A percentile compares a stretch with the other conserved stretches of the same genome.
These are phyloP conservation scores for Zootermopsis nevadensis DNA, from an alignment of 2,888 invertebrate species.

Conservation along the genomic window DNA sequence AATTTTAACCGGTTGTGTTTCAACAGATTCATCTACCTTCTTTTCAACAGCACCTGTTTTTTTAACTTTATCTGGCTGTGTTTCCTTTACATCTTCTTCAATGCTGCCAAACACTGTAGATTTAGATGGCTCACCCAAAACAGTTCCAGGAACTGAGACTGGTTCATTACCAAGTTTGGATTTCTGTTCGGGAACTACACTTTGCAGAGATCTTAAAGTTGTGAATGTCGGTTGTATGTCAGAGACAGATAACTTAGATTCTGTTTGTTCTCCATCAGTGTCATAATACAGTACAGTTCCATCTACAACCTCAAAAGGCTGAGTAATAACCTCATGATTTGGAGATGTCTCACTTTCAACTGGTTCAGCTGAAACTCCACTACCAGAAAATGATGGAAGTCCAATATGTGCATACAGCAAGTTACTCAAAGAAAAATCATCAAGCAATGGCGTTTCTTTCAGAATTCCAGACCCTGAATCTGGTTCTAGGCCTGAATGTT, in stretches of 20 bases:
- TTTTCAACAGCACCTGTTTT: not conserved
- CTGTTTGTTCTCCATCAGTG: conserved; percentile 24
- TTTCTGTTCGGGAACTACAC: not conserved
- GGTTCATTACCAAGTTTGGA: not conserved
- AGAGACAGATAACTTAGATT: not conserved
- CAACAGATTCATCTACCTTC: not conserved
- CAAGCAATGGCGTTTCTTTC: not conserved
- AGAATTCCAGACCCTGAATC: not conserved
- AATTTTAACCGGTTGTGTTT: not conserved
- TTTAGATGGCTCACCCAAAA: not conserved
- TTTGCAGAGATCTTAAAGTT: not conserved
- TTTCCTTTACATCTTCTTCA: conserved; percentile 50
- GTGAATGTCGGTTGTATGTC: not conserved
- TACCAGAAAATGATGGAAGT: conserved; percentile 13
- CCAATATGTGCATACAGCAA: not conserved
- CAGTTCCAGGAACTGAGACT: not conserved
- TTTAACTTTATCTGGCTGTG: not conserved
- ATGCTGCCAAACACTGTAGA: not conserved
- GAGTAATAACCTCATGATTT: conserved; percentile 12
- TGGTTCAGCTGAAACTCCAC: conserved; percentile 51
- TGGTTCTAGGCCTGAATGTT: not conserved
- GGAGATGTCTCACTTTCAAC: conserved; percentile 15
- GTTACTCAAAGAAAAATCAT: not conserved
- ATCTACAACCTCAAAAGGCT: conserved; percentile 68
- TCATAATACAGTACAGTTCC: conserved; percentile 72